Evolutionary conservation across 2,888 invertebrate genomes (phyloP).

Genomic region (Apocheima hispidaria): DNA sequence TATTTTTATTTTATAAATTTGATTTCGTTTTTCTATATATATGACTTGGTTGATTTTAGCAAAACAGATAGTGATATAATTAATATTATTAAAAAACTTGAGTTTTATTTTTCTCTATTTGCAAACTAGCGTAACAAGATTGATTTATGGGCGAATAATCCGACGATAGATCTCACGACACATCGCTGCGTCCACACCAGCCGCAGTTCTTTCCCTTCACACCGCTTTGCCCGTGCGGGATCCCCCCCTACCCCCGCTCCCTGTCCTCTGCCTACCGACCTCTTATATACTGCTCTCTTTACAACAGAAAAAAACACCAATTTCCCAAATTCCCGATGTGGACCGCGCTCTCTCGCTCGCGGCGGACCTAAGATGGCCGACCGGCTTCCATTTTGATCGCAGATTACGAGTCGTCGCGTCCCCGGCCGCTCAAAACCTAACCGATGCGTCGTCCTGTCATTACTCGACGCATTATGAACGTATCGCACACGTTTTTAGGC

Average conservation of each 20-base stretch:
- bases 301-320: conserved; percentile 85
- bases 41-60: too few species aligned
- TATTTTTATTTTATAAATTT: too few species aligned
- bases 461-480: conserved; percentile 69
- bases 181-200: conserved; percentile 51
- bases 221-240: conserved; percentile 83
- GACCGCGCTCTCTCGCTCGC: conserved; percentile 81
- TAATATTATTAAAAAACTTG: too few species aligned
- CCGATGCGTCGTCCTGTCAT: conserved; percentile 68
- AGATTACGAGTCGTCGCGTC: conserved; percentile 79
- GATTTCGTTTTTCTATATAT: too few species aligned
- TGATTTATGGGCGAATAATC: conserved; percentile 61
- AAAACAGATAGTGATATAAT: too few species aligned
- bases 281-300: conserved; percentile 86
- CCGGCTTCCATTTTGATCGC: conserved; percentile 85
- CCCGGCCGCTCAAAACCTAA: conserved; percentile 80
- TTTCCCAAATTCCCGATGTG: conserved; percentile 85
- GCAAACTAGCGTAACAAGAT: conserved; percentile 32
- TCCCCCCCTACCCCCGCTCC: conserved; percentile 68
- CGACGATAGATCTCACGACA: conserved; percentile 60
- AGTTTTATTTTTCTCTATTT: not conserved
- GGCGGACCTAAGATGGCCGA: conserved; percentile 83
- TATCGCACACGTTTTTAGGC: conserved; percentile 83
- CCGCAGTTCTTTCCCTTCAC: conserved; percentile 83
- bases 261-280: conserved; percentile 82